Base-by-base conservation (phyloP, 2,888 invertebrate genomes). In the Macrosiphum euphorbiae region DNA sequence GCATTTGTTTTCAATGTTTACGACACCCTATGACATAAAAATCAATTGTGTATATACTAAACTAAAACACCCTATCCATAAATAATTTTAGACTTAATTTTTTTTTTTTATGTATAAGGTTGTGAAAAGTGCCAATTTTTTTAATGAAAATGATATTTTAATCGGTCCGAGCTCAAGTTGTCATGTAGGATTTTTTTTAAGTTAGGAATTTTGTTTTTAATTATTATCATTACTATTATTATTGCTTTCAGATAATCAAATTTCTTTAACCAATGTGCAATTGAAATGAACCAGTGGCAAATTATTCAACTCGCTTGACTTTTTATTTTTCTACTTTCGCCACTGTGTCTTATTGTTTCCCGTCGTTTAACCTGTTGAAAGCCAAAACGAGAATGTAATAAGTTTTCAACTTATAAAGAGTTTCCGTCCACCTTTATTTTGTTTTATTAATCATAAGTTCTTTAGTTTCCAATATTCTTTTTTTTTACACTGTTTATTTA, bases 121-220 rank as follows among this genome's bases (percentile, higher is more conserved):
- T 94, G 94, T 94, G 94, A 94, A 94, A 94, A 90, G 94, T 94
- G 94, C 94, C 94, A 94, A 94, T 90, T 90, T 87, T 87, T 78
- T 41, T 94, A 94, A 90, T 41, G 44, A 94, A 94, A 94, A 90
- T 61, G 61, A 90, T 78, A 78, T 90, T 44, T 26, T 89, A 90
- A 85, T 90, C 85, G 86, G 50, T 90, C 87, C 35, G 94, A 90
- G 94, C 94, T 94, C 94, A 94, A 94, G 90, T 90, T 93, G 89
- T 94, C 90, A 94, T 90, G 85, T 94, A 90, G 86, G 61, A 78
- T 78, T 88, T 84, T 92, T 78, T 55, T 88, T 89, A 93, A 61
- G 86, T 61, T 87, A 92, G 50, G 47, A 41, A 47, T 88, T 88
- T 88, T 78, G 78, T 50, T 91, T 91, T 55, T 55, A 41, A 47